Base-by-base conservation (phyloP, 64 coral and sea anemone species). In the Orbicella faveolata region DNA sequence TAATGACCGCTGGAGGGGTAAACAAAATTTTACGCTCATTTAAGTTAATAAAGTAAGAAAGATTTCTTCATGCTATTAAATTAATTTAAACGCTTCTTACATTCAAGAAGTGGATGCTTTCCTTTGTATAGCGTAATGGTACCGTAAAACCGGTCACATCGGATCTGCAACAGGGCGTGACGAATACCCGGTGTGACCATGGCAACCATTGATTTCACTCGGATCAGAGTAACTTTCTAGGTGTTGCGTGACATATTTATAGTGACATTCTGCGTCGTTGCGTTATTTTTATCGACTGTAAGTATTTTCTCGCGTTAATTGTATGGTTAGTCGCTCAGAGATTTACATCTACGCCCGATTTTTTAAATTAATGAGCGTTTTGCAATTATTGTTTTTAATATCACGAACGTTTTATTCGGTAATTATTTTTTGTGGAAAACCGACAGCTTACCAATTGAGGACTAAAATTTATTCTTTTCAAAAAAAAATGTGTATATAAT, bases 161-260 rank as follows among this genome's bases (percentile, higher is more conserved):
- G 55, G 55, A 59, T 14, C 1, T 1, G 1, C 9, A 70, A n/a
- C 23, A 57, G 23, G 21, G 44, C 6, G 44, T 51, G 52, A 23
- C 6, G 9, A n/a, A 2, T 70, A 11, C 25, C 1, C 21, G 25
- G 21, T 70, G 67, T 70, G 10, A 70, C 67, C 67, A 70, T 70
- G 20, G 67, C 21, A 70, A 70, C 25, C 25, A 23, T 70, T n/a
- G 21, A 26, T 70, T 70, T 70, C 9, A 70, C 9, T 6, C 21
- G 30, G 3, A 11, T 25, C 21, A 25, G 67, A 26, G 6, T 25
- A 70, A 23, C 25, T 70, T 70, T 33, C 1, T 7, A 77, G 14
- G 75, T 53, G 20, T 52, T 44, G 75, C 75, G 75, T 51, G 41
- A 53, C 37, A 11, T 78, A 78, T 78, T 78, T 78, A 78, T 78